phyloP scores from a whole-genome alignment of 2,888 invertebrate genomes.

The Synergus umbraculus region DNA sequence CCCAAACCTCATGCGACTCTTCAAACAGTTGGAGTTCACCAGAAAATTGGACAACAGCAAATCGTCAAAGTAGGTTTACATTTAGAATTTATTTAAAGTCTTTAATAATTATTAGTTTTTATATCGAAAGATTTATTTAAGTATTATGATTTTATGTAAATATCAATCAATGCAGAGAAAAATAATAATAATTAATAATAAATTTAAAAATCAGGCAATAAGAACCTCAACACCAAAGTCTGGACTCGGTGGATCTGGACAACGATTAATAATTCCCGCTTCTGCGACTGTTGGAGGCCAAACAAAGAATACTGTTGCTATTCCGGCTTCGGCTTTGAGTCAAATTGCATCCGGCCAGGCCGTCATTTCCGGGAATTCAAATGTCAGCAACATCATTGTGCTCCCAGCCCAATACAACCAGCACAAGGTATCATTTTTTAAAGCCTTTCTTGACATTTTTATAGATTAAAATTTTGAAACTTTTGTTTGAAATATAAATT shows the following conservation, averaged over 20 bases:
- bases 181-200: conserved; percentile 50
- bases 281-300: conserved; percentile 68
- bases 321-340: conserved; percentile 76
- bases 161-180: not conserved
- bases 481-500: conserved; percentile 21
- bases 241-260: conserved; percentile 68
- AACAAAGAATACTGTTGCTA: conserved; percentile 71
- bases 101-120: not conserved
- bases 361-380: conserved; percentile 72
- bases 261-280: conserved; percentile 76
- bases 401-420: conserved; percentile 81
- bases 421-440: conserved; percentile 64
- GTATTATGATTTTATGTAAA: too few relatives aligned
- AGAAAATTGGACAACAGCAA: conserved; percentile 73
- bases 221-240: conserved; percentile 76
- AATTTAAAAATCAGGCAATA: conserved; percentile 72
- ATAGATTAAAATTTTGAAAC: not conserved
- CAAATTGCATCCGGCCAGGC: conserved; percentile 76
- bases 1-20: conserved; percentile 69
- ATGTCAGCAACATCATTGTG: conserved; percentile 80
- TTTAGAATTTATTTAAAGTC: not conserved
- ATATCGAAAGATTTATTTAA: not conserved
- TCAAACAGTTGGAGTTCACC: conserved; percentile 71
- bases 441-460: not conserved
- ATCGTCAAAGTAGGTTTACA: conserved; percentile 69